phyloP scores from a whole-genome alignment of 2,113 vertebrate species.

The Leptosomus discolor region DNA sequence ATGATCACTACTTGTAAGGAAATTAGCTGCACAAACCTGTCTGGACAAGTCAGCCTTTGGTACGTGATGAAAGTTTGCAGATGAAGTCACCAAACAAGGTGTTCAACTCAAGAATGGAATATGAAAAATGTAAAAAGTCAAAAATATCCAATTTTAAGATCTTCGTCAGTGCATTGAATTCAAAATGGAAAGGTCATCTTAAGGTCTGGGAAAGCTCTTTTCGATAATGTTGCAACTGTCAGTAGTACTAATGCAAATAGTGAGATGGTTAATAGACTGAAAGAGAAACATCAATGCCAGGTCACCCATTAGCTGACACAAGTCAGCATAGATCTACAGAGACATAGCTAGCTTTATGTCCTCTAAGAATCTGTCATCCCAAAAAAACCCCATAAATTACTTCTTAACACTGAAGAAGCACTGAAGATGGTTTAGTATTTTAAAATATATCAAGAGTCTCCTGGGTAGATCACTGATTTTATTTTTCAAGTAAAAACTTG shows the following conservation, averaged over 20 bases:
- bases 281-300: not conserved
- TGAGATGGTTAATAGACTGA: not conserved
- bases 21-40: not conserved
- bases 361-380: not conserved
- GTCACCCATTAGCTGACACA: not conserved
- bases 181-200: not conserved
- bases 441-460: not conserved
- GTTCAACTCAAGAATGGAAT: not conserved
- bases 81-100: not conserved
- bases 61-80: not conserved
- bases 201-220: not conserved
- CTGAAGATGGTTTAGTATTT: not conserved
- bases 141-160: not conserved
- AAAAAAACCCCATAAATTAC: not conserved
- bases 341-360: not conserved
- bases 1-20: not conserved
- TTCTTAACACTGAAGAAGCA: not conserved
- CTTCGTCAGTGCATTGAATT: not conserved
- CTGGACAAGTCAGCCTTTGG: not conserved
- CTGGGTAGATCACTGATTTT: not conserved
- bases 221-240: not conserved
- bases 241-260: not conserved
- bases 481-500: not conserved
- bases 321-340: not conserved
- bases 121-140: not conserved